Percentiles rank a stretch among this genome's conserved stretches.
Evolutionary conservation across 2,888 invertebrate species (phyloP).

Genomic region (Melieria crassipennis): DNA sequence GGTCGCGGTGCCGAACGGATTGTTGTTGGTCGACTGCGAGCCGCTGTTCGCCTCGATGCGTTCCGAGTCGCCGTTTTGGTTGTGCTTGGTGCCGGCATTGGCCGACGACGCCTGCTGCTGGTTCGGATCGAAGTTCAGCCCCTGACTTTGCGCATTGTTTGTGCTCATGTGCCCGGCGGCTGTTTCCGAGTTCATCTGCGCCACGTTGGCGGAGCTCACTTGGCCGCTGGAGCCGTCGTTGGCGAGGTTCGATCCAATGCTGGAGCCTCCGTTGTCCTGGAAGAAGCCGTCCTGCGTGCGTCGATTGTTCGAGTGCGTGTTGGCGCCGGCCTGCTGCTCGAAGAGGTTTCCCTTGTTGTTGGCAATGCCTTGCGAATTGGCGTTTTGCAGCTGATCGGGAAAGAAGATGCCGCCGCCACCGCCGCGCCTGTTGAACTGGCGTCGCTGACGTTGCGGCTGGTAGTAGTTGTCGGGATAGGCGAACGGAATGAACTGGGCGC

Average conservation of each 20-base stretch:
- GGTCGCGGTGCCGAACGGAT: constrained; percentile 50
- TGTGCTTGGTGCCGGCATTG: constrained; percentile 58
- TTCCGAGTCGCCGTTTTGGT: constrained; percentile 45
- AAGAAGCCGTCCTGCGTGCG: constrained; percentile 45
- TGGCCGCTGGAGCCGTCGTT: constrained; percentile 59
- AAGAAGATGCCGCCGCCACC: constrained; percentile 17
- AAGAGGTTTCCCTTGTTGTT: constrained; percentile 48
- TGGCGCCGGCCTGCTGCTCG: constrained; percentile 59
- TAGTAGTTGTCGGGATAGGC: constrained; percentile 42
- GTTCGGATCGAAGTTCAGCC: constrained; percentile 55
- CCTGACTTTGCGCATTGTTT: constrained; percentile 61
- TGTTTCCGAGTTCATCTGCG: constrained; percentile 52
- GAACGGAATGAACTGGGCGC: constrained; percentile 52
- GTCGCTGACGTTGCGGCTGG: constrained; percentile 37
- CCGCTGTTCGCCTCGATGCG: constrained; percentile 54
- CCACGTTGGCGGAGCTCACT: constrained; percentile 60
- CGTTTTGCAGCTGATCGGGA: constrained; percentile 37
- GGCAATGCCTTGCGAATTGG: constrained; percentile 50
- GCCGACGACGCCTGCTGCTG: constrained; percentile 58
- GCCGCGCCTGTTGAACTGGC: constrained; percentile 37
- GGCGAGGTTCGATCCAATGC: constrained; percentile 61
- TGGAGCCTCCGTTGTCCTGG: constrained; percentile 57
- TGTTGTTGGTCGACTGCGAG: constrained; percentile 54
- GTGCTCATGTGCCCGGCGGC: constrained; percentile 45
- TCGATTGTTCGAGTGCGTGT: constrained; percentile 53